Conservation (phyloP, 2,888 invertebrate genomes). For the Diaperis boleti region DNA sequence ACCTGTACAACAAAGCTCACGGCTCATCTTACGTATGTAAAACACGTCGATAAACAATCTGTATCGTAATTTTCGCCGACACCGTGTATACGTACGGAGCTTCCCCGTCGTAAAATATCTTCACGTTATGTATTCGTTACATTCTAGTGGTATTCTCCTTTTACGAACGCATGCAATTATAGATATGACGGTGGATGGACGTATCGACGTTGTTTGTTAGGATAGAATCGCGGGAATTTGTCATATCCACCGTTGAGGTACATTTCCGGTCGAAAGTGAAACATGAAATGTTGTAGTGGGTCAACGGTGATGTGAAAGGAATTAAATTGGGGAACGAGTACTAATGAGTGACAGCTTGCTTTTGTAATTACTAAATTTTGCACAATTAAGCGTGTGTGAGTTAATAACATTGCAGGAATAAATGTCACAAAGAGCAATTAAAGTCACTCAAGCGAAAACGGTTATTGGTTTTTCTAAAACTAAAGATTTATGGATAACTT, state of each 20-base stretch:
- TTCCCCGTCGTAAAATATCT: slow-evolving; percentile 47
- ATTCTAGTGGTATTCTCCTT: slow-evolving; percentile 57
- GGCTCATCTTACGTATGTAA: slow-evolving; percentile 16
- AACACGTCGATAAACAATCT: slow-evolving; percentile 14
- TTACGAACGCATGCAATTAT: slow-evolving; percentile 57
- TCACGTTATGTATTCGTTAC: slow-evolving; percentile 52
- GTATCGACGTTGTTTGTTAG: slow-evolving; percentile 51
- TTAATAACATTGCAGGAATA: too few species aligned
- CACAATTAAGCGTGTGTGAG: slow-evolving; percentile 10
- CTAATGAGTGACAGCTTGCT: slow-evolving; percentile 14
- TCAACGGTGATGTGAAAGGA: slow-evolving; percentile 20
- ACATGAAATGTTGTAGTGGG: slow-evolving; percentile 1
- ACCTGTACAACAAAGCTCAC: slow-evolving; percentile 28
- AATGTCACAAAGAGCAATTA: too few species aligned
- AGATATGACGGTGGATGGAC: slow-evolving; percentile 56
- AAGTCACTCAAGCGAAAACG: too few species aligned
- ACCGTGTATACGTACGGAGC: slow-evolving; percentile 17
- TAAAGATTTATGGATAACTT: too few species aligned
- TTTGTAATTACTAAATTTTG: slow-evolving; percentile 21
- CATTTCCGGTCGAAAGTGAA: slow-evolving; percentile 2
- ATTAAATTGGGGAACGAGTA: slow-evolving; percentile 4
- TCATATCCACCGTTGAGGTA: slow-evolving; percentile 40
- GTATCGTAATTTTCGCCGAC: slow-evolving; percentile 29
- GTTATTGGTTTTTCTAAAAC: too few species aligned
- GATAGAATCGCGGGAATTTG: slow-evolving; percentile 54